Percentiles rank a stretch among this genome's conserved stretches.
Conservation (phyloP, 2,113 vertebrate genomes). For the Xenopus borealis region DNA sequence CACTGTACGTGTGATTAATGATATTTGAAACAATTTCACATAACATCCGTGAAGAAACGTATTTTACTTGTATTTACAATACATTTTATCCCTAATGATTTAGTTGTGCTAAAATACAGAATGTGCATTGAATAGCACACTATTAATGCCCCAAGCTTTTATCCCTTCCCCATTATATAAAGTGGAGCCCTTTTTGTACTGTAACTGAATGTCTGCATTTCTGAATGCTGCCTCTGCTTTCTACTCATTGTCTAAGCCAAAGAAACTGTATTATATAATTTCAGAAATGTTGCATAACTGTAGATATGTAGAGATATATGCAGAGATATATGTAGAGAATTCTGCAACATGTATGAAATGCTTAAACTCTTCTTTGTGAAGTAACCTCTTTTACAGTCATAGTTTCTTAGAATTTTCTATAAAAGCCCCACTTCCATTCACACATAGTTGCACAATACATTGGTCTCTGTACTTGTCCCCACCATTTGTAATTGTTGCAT, state of each 20-base stretch:
- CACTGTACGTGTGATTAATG: too few relatives aligned
- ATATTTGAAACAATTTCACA: too few relatives aligned
- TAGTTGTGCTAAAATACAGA: constrained; percentile 12
- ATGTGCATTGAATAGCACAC: constrained; percentile 7
- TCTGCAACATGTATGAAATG: too few relatives aligned
- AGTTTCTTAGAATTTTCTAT: not conserved
- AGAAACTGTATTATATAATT: not conserved
- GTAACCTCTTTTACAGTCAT: not conserved
- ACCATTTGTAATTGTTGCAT: not conserved
- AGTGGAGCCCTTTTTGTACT: constrained; percentile 40
- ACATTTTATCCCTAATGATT: not conserved
- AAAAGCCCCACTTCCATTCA: not conserved
- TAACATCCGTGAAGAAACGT: not conserved
- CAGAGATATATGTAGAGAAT: too few relatives aligned
- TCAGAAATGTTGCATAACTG: not conserved
- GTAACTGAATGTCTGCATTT: constrained; percentile 39
- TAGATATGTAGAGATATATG: too few relatives aligned
- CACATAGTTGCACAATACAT: not conserved
- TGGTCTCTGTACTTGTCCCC: not conserved
- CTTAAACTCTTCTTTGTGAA: not conserved
- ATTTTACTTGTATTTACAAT: not conserved
- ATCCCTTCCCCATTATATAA: constrained; percentile 34
- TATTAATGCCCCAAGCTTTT: constrained; percentile 34
- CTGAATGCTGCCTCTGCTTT: not conserved
- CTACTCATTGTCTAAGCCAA: not conserved